Conservation (phyloP, 2,797 vertebrate species). For the Champsocephalus esox region DNA sequence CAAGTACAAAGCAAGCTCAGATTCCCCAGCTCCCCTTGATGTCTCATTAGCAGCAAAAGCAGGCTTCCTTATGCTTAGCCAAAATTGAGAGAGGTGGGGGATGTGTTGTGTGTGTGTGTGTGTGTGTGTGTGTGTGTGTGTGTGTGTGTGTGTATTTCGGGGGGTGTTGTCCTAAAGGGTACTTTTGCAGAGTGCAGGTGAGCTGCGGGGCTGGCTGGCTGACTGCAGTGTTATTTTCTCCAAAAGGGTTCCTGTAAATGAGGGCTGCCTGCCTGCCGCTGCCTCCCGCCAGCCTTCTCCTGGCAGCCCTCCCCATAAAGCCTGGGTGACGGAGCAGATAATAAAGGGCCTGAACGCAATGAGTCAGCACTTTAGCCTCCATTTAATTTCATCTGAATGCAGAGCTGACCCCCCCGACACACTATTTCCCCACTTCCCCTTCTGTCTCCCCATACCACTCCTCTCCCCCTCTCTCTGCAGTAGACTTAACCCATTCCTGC, state of each 20-base stretch:
- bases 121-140: neutral
- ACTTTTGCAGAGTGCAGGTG: constrained; percentile 61
- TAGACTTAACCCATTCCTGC: constrained; percentile 81
- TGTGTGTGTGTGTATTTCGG: constrained; percentile 7
- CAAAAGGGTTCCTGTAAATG: constrained; percentile 79
- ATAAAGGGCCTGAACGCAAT: constrained; percentile 81
- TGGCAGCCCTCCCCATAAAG: constrained; percentile 75
- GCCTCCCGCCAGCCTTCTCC: constrained; percentile 50
- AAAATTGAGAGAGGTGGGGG: constrained; percentile 35
- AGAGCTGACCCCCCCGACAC: constrained; percentile 42
- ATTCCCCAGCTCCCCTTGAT: constrained; percentile 66
- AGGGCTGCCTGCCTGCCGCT: constrained; percentile 64
- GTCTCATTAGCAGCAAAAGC: constrained; percentile 74
- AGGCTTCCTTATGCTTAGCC: constrained; percentile 61
- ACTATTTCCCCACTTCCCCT: constrained; percentile 25
- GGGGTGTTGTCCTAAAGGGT: constrained; percentile 42
- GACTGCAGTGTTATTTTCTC: constrained; percentile 72
- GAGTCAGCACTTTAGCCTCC: constrained; percentile 86
- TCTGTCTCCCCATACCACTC: constrained; percentile 57
- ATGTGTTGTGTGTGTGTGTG: neutral
- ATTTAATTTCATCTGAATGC: constrained; percentile 84
- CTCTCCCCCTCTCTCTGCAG: constrained; percentile 60
- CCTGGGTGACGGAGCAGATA: constrained; percentile 82
- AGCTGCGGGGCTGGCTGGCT: constrained; percentile 40
- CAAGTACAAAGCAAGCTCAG: constrained; percentile 35